Percentiles rank a stretch among this genome's conserved stretches.
Evolutionary conservation across 2,113 vertebrate genomes (phyloP).

Genomic region (Malurus elegans): DNA sequence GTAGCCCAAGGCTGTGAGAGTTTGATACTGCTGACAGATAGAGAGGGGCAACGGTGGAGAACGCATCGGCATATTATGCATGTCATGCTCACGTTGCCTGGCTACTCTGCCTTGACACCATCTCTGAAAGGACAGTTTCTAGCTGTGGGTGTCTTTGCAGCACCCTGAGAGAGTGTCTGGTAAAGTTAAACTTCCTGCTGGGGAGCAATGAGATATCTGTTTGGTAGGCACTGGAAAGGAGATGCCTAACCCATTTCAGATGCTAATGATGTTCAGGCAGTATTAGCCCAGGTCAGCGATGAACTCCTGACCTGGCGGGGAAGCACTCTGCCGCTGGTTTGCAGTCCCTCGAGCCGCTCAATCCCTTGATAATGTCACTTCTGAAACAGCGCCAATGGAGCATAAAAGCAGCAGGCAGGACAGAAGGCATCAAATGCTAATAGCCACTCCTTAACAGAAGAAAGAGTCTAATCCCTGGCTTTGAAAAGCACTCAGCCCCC

Average conservation of each 20-base stretch:
- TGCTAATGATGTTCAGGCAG: conserved; percentile 7
- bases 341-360: conserved; percentile 26
- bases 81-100: not conserved
- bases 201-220: not conserved
- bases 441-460: conserved; percentile 43
- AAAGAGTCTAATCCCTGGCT: conserved; percentile 39
- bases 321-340: not conserved
- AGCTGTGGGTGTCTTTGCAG: not conserved
- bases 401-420: conserved; percentile 60
- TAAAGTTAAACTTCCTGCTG: not conserved
- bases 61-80: not conserved
- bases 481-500: conserved; percentile 39
- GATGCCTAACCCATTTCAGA: not conserved
- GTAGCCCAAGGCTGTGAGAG: not conserved
- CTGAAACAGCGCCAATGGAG: conserved; percentile 45
- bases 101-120: not conserved
- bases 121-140: not conserved
- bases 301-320: conserved; percentile 38
- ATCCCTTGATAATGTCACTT: conserved; percentile 56
- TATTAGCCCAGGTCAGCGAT: not conserved
- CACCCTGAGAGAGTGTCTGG: rapidly evolving
- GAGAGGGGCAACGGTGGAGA: not conserved
- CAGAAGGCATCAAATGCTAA: conserved; percentile 59
- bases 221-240: not conserved
- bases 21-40: not conserved